phyloP scores from a whole-genome alignment of 2,888 invertebrate species.

The Acronicta psi region DNA sequence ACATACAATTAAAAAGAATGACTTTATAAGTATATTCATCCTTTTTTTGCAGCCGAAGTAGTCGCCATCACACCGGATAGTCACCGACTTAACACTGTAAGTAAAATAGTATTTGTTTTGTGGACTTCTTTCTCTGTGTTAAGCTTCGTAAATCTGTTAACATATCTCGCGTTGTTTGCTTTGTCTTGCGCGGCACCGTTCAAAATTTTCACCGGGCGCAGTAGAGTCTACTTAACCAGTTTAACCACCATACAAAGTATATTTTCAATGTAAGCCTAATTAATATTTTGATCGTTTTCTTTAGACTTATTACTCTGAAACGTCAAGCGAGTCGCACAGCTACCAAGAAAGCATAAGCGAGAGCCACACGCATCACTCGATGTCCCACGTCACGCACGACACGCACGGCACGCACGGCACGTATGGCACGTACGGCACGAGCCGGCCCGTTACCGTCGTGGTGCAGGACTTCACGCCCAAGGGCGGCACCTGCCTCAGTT shows the following conservation, averaged over 20 bases:
- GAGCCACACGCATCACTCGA: neutral
- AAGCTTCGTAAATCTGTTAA: too few species aligned
- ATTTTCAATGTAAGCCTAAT: too few species aligned
- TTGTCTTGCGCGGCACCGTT: too few species aligned
- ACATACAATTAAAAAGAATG: too few species aligned
- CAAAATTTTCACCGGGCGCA: too few species aligned
- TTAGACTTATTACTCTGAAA: constrained; percentile 38
- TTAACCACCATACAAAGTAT: too few species aligned
- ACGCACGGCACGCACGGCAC: constrained; percentile 25
- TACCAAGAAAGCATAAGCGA: constrained; percentile 13
- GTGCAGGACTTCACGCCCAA: constrained; percentile 86
- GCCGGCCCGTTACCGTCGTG: constrained; percentile 63
- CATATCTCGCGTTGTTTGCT: too few species aligned
- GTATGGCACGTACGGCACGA: constrained; percentile 18
- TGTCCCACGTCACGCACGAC: constrained; percentile 17
- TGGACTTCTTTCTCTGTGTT: too few species aligned
- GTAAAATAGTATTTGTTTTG: constrained; percentile 25
- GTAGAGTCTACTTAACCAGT: too few species aligned
- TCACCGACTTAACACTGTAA: constrained; percentile 64
- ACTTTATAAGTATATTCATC: too few species aligned
- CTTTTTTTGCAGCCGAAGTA: constrained; percentile 72
- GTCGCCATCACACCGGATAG: constrained; percentile 73
- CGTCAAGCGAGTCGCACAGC: constrained; percentile 44
- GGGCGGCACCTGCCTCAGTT: constrained; percentile 93
- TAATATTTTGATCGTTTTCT: too few species aligned